Conservation (phyloP, 2,113 vertebrate species). For the Bostrychus sinensis region DNA sequence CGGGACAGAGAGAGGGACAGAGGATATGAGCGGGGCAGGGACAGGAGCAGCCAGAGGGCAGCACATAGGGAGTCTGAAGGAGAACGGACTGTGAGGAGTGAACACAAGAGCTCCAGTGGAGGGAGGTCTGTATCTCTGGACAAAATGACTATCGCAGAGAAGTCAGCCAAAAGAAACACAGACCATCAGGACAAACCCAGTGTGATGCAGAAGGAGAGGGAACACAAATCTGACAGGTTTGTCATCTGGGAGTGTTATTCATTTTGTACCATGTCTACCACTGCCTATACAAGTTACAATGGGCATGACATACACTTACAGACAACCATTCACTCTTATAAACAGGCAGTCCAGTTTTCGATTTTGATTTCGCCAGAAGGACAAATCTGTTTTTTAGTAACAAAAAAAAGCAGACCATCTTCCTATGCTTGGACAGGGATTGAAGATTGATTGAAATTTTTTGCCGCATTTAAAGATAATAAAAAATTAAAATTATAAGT, state of each 20-base stretch:
- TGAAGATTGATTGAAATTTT: too few species aligned
- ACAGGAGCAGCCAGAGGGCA: constrained; percentile 47
- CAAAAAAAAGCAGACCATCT: too few species aligned
- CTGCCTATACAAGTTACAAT: too few species aligned
- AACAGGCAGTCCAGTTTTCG: too few species aligned
- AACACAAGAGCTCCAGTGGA: constrained; percentile 43
- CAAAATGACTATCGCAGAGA: constrained; percentile 72
- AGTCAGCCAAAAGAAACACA: constrained; percentile 32
- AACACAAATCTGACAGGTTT: constrained; percentile 64
- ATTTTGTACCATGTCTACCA: too few species aligned
- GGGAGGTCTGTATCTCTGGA: constrained; percentile 69
- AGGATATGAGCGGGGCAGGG: constrained; percentile 38
- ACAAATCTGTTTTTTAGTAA: too few species aligned
- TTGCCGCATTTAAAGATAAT: neutral
- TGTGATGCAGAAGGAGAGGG: constrained; percentile 46
- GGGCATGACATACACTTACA: too few species aligned
- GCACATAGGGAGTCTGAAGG: constrained; percentile 39
- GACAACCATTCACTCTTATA: too few species aligned
- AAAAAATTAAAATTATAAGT: neutral
- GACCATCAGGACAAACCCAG: constrained; percentile 60
- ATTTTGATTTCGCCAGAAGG: too few species aligned
- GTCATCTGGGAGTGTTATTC: too few species aligned
- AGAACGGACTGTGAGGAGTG: constrained; percentile 31
- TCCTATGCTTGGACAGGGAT: too few species aligned
- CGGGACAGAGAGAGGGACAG: constrained; percentile 52